These are phyloP conservation scores for Aurelia aurita DNA, from an alignment of 30 jellyfish, hydroid and myxozoan genomes.

Conservation along the genomic window DNA sequence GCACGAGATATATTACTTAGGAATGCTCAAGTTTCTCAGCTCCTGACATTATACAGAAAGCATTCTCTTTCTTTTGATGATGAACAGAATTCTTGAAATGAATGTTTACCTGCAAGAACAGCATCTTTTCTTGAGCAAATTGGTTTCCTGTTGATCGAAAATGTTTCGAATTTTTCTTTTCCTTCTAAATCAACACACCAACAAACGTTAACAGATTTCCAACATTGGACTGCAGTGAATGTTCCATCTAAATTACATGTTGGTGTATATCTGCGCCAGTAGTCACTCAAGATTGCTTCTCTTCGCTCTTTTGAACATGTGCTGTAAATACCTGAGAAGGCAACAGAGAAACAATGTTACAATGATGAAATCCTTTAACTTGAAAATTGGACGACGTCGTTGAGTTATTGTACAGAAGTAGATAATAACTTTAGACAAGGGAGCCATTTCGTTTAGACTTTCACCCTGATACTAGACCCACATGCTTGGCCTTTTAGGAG, in stretches of 20 bases:
- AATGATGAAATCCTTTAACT: too few relatives aligned
- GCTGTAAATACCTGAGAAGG: conserved; percentile 33
- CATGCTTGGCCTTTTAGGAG: too few relatives aligned
- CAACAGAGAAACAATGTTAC: not conserved
- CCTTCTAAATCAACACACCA: conserved; percentile 94
- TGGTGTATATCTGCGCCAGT: conserved; percentile 38
- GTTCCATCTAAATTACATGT: conserved; percentile 77
- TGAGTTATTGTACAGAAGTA: too few relatives aligned
- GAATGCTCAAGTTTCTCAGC: too few relatives aligned
- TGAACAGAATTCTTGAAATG: not conserved
- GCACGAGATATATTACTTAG: too few relatives aligned
- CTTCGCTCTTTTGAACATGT: conserved; percentile 54
- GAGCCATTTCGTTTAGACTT: too few relatives aligned
- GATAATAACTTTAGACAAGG: too few relatives aligned
- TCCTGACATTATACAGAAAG: not conserved
- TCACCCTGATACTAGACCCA: too few relatives aligned
- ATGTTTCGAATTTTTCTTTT: conserved; percentile 44
- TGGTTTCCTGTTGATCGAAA: conserved; percentile 62
- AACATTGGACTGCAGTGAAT: conserved; percentile 78
- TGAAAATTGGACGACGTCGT: too few relatives aligned
- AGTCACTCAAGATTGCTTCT: conserved; percentile 31
- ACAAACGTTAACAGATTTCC: conserved; percentile 76
- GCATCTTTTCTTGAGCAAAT: conserved; percentile 20
- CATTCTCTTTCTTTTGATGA: not conserved
- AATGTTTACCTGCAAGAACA: conserved; percentile 30